Conservation (phyloP, 2,888 invertebrate genomes). For the Gymnoscelis rufifasciata region DNA sequence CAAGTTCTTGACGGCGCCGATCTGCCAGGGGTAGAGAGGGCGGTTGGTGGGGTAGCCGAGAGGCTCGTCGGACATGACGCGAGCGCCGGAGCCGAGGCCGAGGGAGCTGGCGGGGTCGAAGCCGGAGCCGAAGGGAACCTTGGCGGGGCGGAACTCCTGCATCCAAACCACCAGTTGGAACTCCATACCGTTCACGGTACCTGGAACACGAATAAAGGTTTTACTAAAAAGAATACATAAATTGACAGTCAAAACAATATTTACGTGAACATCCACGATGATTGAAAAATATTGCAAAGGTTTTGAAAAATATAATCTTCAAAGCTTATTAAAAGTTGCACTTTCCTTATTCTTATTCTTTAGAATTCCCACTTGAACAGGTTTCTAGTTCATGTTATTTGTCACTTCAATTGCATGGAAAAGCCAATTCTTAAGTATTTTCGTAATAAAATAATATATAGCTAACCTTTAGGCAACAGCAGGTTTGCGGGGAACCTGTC, state of each 20-base stretch:
- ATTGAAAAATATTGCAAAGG: no score
- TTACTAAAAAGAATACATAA: no score
- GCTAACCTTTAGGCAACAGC: conserved; percentile 76
- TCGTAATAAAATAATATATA: background rate
- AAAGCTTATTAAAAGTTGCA: no score
- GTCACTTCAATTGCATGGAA: no score
- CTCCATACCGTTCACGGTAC: conserved; percentile 80
- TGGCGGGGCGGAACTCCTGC: conserved; percentile 43
- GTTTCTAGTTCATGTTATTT: no score
- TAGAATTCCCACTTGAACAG: no score
- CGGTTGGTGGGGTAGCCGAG: conserved; percentile 77
- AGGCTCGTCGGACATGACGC: conserved; percentile 77
- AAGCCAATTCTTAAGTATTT: no score
- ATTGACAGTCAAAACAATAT: no score
- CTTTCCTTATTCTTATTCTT: no score
- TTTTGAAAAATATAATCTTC: no score
- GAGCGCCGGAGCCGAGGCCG: conserved; percentile 66
- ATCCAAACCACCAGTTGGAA: conserved; percentile 80
- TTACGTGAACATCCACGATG: no score
- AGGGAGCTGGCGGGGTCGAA: conserved; percentile 72
- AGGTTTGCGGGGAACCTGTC: conserved; percentile 76
- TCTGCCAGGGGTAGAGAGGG: conserved; percentile 53
- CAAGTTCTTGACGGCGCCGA: conserved; percentile 73
- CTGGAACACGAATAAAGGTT: conserved; percentile 36
- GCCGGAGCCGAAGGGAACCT: conserved; percentile 21